Conservation (phyloP, 2,797 vertebrate genomes). For the Halcyon smyrnensis region DNA sequence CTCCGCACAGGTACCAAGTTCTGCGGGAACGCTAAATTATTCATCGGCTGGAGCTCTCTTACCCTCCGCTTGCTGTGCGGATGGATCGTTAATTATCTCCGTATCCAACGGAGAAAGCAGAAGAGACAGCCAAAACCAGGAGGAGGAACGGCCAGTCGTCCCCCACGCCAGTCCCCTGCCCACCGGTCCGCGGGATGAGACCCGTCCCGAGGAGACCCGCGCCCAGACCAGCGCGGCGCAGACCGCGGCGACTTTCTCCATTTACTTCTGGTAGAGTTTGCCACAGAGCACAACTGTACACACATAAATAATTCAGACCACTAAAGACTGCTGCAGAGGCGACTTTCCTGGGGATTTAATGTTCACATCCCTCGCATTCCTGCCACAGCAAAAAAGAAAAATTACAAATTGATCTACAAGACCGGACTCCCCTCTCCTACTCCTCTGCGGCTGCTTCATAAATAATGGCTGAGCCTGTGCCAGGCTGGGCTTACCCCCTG, state of each 20-base stretch:
- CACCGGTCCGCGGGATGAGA: rapidly evolving
- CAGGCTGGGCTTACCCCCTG: neutral
- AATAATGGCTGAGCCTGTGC: neutral
- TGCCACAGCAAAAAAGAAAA: constrained; percentile 54
- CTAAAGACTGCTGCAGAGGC: neutral
- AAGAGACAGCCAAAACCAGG: neutral
- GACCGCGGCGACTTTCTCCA: rapidly evolving
- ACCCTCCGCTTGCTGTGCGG: neutral
- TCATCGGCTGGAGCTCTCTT: neutral
- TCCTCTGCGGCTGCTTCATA: constrained; percentile 2
- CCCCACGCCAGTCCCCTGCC: neutral
- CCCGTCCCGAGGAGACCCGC: rapidly evolving
- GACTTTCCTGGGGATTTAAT: constrained; percentile 43
- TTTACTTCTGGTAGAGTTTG: neutral
- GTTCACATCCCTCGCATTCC: constrained; percentile 25
- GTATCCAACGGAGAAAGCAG: neutral
- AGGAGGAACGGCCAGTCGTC: neutral
- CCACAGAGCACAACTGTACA: neutral
- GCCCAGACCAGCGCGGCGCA: rapidly evolving
- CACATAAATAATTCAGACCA: constrained; percentile 69
- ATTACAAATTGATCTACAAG: constrained; percentile 59
- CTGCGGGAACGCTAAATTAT: neutral
- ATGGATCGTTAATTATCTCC: neutral
- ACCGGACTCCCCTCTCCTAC: neutral
- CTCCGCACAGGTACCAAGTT: neutral